Percentiles rank a stretch among this genome's conserved stretches.
phyloP scores from a whole-genome alignment of 2,113 vertebrate genomes.

The Aptenodytes forsteri region DNA sequence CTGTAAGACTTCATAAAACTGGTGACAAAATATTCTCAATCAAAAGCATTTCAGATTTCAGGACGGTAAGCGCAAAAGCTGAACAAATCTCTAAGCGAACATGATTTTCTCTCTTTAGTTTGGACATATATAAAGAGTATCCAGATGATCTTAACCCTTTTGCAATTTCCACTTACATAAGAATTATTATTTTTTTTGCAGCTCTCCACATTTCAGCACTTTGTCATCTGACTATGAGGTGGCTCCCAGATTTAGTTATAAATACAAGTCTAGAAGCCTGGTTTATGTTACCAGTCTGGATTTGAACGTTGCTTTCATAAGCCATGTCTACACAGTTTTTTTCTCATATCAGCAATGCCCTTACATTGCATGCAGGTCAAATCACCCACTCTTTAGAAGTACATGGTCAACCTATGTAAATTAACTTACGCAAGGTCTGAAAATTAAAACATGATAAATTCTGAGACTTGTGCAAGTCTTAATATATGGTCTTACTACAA shows the following conservation, averaged over 20 bases:
- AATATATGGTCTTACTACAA: not conserved
- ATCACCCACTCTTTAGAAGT: not conserved
- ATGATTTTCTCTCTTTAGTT: not conserved
- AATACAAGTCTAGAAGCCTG: not conserved
- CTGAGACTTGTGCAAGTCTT: not conserved
- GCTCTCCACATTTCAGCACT: not conserved
- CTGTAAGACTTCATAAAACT: not conserved
- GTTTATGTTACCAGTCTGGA: not conserved
- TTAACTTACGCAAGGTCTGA: not conserved
- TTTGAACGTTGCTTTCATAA: not conserved
- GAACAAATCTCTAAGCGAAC: not conserved
- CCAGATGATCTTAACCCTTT: not conserved
- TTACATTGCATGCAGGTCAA: not conserved
- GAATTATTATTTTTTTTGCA: not conserved
- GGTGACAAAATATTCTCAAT: not conserved
- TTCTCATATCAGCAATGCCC: not conserved
- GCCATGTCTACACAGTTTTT: not conserved
- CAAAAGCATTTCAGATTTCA: not conserved
- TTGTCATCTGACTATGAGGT: slow-evolving; percentile 13
- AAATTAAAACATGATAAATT: not conserved
- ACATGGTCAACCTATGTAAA: not conserved
- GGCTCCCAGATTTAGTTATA: not conserved
- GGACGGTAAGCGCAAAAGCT: not conserved
- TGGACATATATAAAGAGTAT: not conserved
- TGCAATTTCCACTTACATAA: not conserved